phyloP scores from a whole-genome alignment of 2,888 invertebrate species.

The Monopis laevigella region DNA sequence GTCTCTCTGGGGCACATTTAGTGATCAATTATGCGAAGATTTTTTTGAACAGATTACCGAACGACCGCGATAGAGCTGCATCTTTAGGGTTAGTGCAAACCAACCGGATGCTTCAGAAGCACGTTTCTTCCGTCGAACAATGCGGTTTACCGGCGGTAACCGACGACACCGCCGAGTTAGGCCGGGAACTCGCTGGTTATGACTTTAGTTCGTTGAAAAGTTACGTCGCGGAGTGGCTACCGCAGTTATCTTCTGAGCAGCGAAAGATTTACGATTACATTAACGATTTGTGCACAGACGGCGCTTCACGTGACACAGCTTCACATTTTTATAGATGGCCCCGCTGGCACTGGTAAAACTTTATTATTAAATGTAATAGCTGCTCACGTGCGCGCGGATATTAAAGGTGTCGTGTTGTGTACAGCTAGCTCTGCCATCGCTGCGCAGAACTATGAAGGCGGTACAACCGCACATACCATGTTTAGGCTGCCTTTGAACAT shows the following conservation, averaged over 20 bases:
- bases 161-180: not conserved
- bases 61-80: not conserved
- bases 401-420: constrained; percentile 6
- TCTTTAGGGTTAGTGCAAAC: not conserved
- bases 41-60: not conserved
- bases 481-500: constrained; percentile 12
- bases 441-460: constrained; percentile 9
- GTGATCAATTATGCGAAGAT: not conserved
- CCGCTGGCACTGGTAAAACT: constrained; percentile 13
- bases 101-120: not conserved
- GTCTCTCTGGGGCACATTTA: constrained; percentile 6
- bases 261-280: not conserved
- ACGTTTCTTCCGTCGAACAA: not conserved
- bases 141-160: not conserved
- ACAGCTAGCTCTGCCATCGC: constrained; percentile 11
- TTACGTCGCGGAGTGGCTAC: too few species aligned
- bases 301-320: not conserved
- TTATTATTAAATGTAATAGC: constrained; percentile 11
- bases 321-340: constrained; percentile 11
- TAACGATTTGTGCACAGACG: too few species aligned
- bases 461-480: constrained; percentile 13
- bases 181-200: too few species aligned
- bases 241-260: too few species aligned
- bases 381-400: constrained; percentile 7
- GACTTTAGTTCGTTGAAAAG: too few species aligned